Evolutionary conservation across 2,888 invertebrate genomes (phyloP).

Genomic region (Cosmia trapezina): DNA sequence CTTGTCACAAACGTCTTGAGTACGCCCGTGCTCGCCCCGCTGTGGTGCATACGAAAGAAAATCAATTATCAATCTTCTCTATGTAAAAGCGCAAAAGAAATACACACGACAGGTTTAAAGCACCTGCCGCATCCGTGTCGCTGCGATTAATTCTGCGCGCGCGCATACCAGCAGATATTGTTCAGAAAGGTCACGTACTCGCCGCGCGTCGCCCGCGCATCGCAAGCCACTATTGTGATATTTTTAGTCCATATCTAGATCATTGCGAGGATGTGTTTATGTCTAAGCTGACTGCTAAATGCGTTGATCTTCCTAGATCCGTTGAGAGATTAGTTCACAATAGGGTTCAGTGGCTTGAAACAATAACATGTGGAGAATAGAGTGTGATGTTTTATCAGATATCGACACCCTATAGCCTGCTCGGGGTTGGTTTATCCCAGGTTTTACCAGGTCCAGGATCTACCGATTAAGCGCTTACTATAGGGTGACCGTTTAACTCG

Average conservation of each 20-base stretch:
- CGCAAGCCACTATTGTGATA: constrained; percentile 42
- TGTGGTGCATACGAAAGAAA: constrained; percentile 20
- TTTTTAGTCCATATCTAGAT: constrained; percentile 62
- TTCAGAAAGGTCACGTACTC: constrained; percentile 61
- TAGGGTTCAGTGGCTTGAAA: constrained; percentile 39
- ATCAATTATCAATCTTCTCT: constrained; percentile 9
- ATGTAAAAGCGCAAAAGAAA: constrained; percentile 10
- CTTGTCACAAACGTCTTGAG: too few species aligned
- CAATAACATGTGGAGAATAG: constrained; percentile 41
- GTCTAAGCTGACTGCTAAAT: constrained; percentile 52
- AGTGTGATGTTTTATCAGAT: constrained; percentile 16
- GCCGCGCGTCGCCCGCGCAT: constrained; percentile 17
- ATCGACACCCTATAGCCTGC: neutral
- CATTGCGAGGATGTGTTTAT: constrained; percentile 54
- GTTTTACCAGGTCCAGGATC: neutral
- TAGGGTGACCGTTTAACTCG: too few species aligned
- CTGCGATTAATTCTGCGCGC: constrained; percentile 60
- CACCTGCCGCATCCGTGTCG: constrained; percentile 56
- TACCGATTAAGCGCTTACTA: too few species aligned
- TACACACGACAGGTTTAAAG: constrained; percentile 1
- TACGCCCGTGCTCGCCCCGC: too few species aligned
- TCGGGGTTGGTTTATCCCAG: neutral
- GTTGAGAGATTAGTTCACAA: constrained; percentile 50
- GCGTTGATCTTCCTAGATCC: constrained; percentile 39
- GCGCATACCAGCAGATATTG: constrained; percentile 59